Conservation (phyloP, 2,113 vertebrate species). For the Colossoma macropomum region DNA sequence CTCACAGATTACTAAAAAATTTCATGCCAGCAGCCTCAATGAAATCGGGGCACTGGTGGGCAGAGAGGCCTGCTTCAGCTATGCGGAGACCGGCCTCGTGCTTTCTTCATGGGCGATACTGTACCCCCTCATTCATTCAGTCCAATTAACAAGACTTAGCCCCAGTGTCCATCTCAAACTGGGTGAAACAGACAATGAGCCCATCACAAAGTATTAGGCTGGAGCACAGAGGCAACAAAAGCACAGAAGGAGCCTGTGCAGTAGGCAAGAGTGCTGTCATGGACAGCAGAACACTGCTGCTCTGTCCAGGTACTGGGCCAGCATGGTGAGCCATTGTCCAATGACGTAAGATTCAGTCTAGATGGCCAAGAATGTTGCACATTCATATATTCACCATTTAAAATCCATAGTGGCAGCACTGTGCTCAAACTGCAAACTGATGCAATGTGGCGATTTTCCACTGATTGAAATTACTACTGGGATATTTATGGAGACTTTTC, state of each 20-base stretch:
- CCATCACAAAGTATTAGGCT: conserved; percentile 39
- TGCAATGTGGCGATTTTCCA: too few species aligned
- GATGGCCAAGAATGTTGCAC: background rate
- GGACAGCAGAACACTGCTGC: conserved; percentile 35
- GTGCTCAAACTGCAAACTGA: background rate
- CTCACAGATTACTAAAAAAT: conserved; percentile 24
- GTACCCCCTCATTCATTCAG: conserved; percentile 5
- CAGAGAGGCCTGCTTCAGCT: conserved; percentile 20
- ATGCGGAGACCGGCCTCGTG: background rate
- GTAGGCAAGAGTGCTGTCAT: background rate
- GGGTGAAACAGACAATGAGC: conserved; percentile 40
- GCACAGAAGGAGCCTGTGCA: background rate
- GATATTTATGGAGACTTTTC: too few species aligned
- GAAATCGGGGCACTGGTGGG: conserved; percentile 26
- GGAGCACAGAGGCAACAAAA: conserved; percentile 19
- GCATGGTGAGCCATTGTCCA: background rate
- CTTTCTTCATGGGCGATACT: conserved; percentile 6
- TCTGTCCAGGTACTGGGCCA: conserved; percentile 41
- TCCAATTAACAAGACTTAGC: conserved; percentile 52
- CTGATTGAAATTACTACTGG: too few species aligned
- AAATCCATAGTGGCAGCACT: background rate
- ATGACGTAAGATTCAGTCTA: background rate
- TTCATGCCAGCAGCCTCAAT: conserved; percentile 21
- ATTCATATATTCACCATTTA: background rate
- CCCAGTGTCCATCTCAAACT: conserved; percentile 9